Percentiles rank a stretch among this genome's conserved stretches.
phyloP scores from a whole-genome alignment of 1,140 invertebrate genomes.

The Charaxes varanes region DNA sequence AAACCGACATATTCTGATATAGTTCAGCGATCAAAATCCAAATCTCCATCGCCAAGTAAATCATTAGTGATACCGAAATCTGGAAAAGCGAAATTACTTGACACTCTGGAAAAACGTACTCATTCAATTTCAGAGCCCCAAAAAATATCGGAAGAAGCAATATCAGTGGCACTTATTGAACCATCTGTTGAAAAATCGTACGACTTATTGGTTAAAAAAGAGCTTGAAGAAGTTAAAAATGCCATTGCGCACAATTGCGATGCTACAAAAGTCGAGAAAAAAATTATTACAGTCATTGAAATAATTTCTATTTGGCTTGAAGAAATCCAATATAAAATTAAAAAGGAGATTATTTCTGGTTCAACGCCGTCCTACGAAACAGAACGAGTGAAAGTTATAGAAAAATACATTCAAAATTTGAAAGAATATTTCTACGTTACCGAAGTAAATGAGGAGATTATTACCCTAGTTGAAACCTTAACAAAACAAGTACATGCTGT shows the following conservation, averaged over 20 bases:
- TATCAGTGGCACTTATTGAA: conserved; percentile 62
- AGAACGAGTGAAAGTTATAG: conserved; percentile 40
- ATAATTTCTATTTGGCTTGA: conserved; percentile 88
- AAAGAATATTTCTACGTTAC: conserved; percentile 56
- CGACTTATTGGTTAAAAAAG: conserved; percentile 70
- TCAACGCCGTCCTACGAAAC: conserved; percentile 35
- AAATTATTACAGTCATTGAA: conserved; percentile 83
- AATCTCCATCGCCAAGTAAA: conserved; percentile 64
- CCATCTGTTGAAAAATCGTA: conserved; percentile 64
- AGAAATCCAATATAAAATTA: conserved; percentile 87
- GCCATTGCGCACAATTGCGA: conserved; percentile 80
- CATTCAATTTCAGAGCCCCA: conserved; percentile 44
- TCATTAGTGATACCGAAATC: conserved; percentile 36
- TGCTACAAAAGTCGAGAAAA: conserved; percentile 77
- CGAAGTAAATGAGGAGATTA: conserved; percentile 62
- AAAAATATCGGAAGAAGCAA: conserved; percentile 41
- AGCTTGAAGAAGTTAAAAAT: conserved; percentile 76
- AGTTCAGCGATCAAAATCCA: conserved; percentile 67
- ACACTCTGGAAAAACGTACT: conserved; percentile 55
- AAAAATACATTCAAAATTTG: conserved; percentile 47
- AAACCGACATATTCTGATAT: conserved; percentile 68
- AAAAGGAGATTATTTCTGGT: conserved; percentile 53
- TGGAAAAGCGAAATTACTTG: conserved; percentile 45
- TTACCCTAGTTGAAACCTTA: conserved; percentile 59
- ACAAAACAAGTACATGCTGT: conserved; percentile 73